phyloP scores from a whole-genome alignment of 2,888 invertebrate species.

The Ashinkailepas kermadecensis region DNA sequence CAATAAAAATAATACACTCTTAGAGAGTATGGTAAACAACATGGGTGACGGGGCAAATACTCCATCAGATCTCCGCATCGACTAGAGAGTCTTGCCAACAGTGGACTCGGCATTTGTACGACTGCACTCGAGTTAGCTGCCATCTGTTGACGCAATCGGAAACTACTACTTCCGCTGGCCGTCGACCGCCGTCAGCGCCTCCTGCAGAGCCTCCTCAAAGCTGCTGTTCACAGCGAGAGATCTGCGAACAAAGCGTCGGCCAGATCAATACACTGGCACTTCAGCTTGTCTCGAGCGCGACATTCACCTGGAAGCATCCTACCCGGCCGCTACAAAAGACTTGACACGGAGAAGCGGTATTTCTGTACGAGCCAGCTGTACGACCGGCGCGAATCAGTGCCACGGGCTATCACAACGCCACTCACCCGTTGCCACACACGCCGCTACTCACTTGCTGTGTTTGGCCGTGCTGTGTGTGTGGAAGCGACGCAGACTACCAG shows the following conservation, averaged over 20 bases:
- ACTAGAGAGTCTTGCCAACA: neutral
- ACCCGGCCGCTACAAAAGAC: too few species aligned
- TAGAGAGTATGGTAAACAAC: conserved; percentile 17
- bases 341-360: too few species aligned
- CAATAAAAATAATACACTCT: conserved; percentile 8
- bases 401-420: too few species aligned
- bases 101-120: conserved; percentile 7
- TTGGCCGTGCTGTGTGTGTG: conserved; percentile 82
- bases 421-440: too few species aligned
- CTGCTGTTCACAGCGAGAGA: conserved; percentile 55
- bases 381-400: too few species aligned
- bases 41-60: too few species aligned
- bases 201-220: conserved; percentile 84
- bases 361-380: too few species aligned
- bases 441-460: conserved; percentile 61
- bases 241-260: neutral
- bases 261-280: neutral
- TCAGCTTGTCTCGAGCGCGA: too few species aligned
- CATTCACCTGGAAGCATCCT: too few species aligned
- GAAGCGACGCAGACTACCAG: conserved; percentile 67
- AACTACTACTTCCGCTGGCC: neutral
- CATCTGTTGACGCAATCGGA: neutral
- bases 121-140: conserved; percentile 4
- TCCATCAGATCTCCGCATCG: neutral
- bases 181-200: conserved; percentile 83